Conservation (phyloP, 2,888 invertebrate genomes). For the Agonum fuliginosum region DNA sequence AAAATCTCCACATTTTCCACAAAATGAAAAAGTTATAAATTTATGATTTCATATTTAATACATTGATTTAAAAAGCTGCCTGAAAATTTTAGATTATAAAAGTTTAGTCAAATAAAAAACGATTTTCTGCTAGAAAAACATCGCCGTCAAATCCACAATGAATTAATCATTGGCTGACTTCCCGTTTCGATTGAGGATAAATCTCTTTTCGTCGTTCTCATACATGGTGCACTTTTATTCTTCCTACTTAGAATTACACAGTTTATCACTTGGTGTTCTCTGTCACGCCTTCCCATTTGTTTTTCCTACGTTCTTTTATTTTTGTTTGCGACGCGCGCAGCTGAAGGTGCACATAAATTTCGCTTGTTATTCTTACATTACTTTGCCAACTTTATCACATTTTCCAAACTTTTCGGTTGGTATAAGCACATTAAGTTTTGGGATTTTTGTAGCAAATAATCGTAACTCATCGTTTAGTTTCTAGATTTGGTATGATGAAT, state of each 20-base stretch:
- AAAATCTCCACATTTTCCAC: too few species aligned
- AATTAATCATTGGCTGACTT: conserved; percentile 32
- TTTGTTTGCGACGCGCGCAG: conserved; percentile 3
- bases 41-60: background rate
- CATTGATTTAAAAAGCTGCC: background rate
- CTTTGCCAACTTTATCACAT: conserved; percentile 51
- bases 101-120: background rate
- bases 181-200: conserved; percentile 27
- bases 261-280: conserved; percentile 44
- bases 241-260: conserved; percentile 53
- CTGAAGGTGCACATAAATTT: conserved; percentile 42
- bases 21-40: background rate
- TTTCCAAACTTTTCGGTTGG: conserved; percentile 29
- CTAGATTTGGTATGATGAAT: background rate
- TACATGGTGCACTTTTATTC: conserved; percentile 37
- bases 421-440: conserved; percentile 36
- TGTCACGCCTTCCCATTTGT: conserved; percentile 48
- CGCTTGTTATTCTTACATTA: conserved; percentile 56
- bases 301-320: conserved; percentile 37
- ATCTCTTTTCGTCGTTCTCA: conserved; percentile 25
- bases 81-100: background rate
- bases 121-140: background rate
- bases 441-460: conserved; percentile 14
- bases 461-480: background rate
- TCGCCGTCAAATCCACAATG: conserved; percentile 1